A percentile compares a stretch with the other conserved stretches of the same genome.
Conservation (phyloP, 2,113 vertebrate species). For the Microtus ochrogaster region DNA sequence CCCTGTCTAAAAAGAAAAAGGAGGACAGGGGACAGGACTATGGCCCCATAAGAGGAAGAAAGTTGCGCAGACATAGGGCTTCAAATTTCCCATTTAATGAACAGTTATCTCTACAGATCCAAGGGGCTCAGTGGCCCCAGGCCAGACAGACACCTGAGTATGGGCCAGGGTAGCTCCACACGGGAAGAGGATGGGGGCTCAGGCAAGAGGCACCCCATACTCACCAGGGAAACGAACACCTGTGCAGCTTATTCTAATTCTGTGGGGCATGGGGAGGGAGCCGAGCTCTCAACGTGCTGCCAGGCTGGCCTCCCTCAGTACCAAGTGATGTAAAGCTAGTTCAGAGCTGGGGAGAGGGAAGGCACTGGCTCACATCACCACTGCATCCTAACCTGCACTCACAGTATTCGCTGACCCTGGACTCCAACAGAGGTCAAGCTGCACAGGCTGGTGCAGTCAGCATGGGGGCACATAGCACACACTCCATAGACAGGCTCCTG, state of each 20-base stretch:
- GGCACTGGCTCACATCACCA: not conserved
- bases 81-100: not conserved
- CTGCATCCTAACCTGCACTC: not conserved
- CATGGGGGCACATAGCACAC: not conserved
- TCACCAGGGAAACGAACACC: not conserved
- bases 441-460: not conserved
- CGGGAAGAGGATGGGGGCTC: not conserved
- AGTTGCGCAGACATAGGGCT: not conserved
- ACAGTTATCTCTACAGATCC: not conserved
- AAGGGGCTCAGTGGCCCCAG: not conserved
- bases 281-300: not conserved
- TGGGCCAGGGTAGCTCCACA: not conserved
- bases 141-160: not conserved
- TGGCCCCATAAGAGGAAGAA: not conserved
- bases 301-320: not conserved
- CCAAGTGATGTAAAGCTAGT: not conserved
- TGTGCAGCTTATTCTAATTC: too few species aligned
- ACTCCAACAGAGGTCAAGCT: not conserved
- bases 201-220: too few species aligned
- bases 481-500: not conserved
- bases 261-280: not conserved
- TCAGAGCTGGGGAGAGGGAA: not conserved
- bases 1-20: not conserved
- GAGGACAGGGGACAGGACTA: too few species aligned
- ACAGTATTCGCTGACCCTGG: not conserved